These are phyloP conservation scores for Cataglyphis altisquamis DNA, from an alignment of 2,888 invertebrate genomes.

Conservation along the genomic window DNA sequence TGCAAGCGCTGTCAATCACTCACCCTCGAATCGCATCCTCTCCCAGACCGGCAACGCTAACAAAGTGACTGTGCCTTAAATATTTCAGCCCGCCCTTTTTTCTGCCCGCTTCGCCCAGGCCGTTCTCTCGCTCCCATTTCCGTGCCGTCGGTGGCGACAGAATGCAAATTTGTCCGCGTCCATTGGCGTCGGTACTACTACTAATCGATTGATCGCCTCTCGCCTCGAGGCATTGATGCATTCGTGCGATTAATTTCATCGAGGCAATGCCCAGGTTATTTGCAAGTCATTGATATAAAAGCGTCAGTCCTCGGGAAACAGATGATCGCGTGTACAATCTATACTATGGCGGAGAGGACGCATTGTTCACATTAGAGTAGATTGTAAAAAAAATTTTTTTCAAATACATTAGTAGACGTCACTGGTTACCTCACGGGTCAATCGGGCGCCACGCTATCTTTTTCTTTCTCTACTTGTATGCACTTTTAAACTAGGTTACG, in stretches of 20 bases:
- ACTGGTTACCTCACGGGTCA: neutral
- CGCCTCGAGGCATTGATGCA: conserved; percentile 48
- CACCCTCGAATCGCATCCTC: conserved; percentile 44
- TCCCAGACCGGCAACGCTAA: neutral
- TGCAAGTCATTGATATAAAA: conserved; percentile 1
- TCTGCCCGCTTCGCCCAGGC: neutral
- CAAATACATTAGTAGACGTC: neutral
- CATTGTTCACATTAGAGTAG: neutral
- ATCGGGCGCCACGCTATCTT: conserved; percentile 27
- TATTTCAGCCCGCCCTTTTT: conserved; percentile 47
- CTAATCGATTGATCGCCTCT: conserved; percentile 55
- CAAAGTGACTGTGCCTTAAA: conserved; percentile 54
- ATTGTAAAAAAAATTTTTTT: neutral
- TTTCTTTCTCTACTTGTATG: conserved; percentile 20
- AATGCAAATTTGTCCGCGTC: conserved; percentile 57
- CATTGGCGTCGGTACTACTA: conserved; percentile 34
- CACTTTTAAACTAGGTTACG: conserved; percentile 63
- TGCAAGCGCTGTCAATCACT: conserved; percentile 54
- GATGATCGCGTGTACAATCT: neutral
- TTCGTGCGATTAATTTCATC: conserved; percentile 51
- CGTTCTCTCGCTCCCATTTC: conserved; percentile 37
- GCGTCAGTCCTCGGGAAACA: neutral
- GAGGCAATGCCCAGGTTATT: conserved; percentile 15
- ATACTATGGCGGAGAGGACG: neutral
- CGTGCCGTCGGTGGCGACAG: conserved; percentile 37